Evolutionary conservation across 2,888 invertebrate genomes (phyloP).

Genomic region (Ophion obscuratus): DNA sequence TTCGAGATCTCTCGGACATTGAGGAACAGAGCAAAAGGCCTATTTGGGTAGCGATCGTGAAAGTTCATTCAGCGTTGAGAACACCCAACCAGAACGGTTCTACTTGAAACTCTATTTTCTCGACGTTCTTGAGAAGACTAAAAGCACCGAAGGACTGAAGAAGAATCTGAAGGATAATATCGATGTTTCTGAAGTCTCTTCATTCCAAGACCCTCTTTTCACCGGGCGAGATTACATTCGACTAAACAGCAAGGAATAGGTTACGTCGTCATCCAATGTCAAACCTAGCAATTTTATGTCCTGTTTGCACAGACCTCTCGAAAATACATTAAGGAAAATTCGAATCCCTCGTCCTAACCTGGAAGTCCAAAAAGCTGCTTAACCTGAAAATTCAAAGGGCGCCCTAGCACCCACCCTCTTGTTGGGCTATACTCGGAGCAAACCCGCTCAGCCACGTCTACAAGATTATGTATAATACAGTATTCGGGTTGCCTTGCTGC

Average conservation of each 20-base stretch:
- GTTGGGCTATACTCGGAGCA: neutral
- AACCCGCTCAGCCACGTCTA: neutral
- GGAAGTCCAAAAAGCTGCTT: conserved; percentile 21
- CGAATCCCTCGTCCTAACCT: neutral
- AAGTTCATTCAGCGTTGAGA: neutral
- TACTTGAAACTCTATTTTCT: conserved; percentile 25
- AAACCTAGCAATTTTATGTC: conserved; percentile 45
- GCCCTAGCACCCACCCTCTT: neutral
- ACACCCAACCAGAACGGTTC: conserved; percentile 9
- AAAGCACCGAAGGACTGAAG: conserved; percentile 17
- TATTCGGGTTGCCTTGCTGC: neutral
- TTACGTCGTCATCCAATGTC: neutral
- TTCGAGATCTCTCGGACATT: neutral
- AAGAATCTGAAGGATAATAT: conserved; percentile 3
- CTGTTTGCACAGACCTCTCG: conserved; percentile 31
- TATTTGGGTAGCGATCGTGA: conserved; percentile 5
- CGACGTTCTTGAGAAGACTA: conserved; percentile 11
- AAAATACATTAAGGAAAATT: neutral
- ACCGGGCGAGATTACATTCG: conserved; percentile 49
- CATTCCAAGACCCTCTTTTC: conserved; percentile 25
- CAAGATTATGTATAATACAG: neutral
- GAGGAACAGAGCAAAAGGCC: conserved; percentile 5
- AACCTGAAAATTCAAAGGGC: neutral
- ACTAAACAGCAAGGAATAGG: conserved; percentile 15
- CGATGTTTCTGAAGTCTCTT: conserved; percentile 8